Base-by-base conservation (phyloP, 2,888 invertebrate genomes). In the Tachystola acroxantha region DNA sequence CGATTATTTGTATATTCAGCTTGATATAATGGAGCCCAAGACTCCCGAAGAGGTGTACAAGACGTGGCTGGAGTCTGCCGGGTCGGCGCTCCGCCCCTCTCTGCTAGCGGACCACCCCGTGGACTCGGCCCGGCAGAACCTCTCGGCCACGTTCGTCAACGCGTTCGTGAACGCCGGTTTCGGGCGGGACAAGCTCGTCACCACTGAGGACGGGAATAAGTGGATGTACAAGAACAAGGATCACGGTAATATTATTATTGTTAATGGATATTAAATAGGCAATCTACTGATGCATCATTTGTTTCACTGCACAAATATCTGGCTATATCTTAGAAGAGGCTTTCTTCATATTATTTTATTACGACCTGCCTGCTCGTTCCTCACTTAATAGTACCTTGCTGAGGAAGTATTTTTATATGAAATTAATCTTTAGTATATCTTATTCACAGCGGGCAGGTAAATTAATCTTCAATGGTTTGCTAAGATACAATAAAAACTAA, bases 11-110 rank as follows among this genome's bases (percentile, higher is more conserved):
- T 29, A 40, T 40, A 56, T 68, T 27, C 65, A 94, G 92, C 89
- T 99, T 57, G 99, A 99, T 72, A 98, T 99, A 49, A 95, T 99
- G 94, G 99, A 99, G 70, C 97, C 99, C 0, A 99, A 99, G 86
- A 94, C 96, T 0, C 99, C 99, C 0, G 99, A 99, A 73, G 99
- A 99, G 68, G 98, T 99, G 7, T 99, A 99, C 85, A 99, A 99
- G 78, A 94, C 96, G 0, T 98, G 99, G 90, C 82, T 99, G 44
- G 99, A 99, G 78, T 95, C 94, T 37, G 91, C 92, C 0, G 89
- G 89, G 0, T 84, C 89, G 1, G 89, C 89, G 2, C 68, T 89
- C 1, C 88, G 95, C 19, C 92, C 94, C 0, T 91, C 93, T 0
- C 91, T 93, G 30, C 89, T 93, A 1, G 90, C 92, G 3, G 91